Evolutionary conservation across 2,888 invertebrate genomes (phyloP), one percentile per base, ranked within the genome.

Genomic region (Plemyria rubiginata): DNA sequence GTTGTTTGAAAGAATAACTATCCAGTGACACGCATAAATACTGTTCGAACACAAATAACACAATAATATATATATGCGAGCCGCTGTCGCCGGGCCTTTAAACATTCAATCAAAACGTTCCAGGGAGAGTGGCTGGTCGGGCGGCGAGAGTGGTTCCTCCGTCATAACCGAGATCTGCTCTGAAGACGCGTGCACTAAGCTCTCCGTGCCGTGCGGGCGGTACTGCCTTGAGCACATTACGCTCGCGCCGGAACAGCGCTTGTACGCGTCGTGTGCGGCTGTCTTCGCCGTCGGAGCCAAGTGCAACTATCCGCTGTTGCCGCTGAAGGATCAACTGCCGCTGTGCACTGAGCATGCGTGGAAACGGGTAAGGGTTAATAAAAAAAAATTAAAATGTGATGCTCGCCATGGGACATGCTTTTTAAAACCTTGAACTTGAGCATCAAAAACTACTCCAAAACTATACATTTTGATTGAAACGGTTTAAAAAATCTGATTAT

Each of bases 151-250:
- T 60, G 79, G 78, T 4, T 68, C 75, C 0, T 67, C 74, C 4
- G 76, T 66, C 11, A 67, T n/a, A 1, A 63, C 70, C 32, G 64
- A 62, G 0, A 69, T 70, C 6, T 92, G 92, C 63, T 72, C 76
- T 0, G 81, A 81, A 8, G 90, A 86, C 41, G 72, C 77, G 0
- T 93, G 93, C 69, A 70, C 62, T 0, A 75, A 79, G 28, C 54
- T 85, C 0, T 95, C 96, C 4, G 79, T 97, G 72, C 96, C 97
- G 0, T 96, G 96, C 81, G 95, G 97, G 0, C 95, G 96, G 64
- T 96, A 97, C 82, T 98, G 98, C 85, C 93, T 96, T 43, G 88
- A 95, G 66, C 98, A 98, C 91, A 96, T 98, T 73, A 96, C 97
- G 90, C 94, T 95, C 67, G 97, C 97, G 83, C 94, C 95, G 9